phyloP scores from a whole-genome alignment of 2,113 vertebrate genomes.

The Willisornis vidua region DNA sequence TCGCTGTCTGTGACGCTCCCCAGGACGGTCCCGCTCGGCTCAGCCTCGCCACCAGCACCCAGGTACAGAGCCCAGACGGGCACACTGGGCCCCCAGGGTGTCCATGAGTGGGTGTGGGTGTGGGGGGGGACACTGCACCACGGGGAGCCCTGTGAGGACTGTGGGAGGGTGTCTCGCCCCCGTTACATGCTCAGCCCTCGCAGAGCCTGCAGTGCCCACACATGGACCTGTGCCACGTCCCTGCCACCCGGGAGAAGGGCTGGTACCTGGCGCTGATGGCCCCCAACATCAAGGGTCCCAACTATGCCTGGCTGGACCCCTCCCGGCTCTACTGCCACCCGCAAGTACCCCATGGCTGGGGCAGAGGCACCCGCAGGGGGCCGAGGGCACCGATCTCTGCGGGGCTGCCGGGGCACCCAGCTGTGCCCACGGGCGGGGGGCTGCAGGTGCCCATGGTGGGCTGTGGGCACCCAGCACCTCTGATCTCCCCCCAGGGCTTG shows the following conservation, averaged over 20 bases:
- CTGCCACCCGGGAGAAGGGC: slow-evolving; percentile 65
- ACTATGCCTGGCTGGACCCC: slow-evolving; percentile 87
- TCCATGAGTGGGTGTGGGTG: accelerated
- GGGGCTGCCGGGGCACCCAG: not conserved
- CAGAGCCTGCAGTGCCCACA: accelerated
- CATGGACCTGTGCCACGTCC: slow-evolving; percentile 74
- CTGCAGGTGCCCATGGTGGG: not conserved
- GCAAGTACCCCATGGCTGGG: slow-evolving; percentile 67
- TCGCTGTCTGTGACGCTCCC: slow-evolving; percentile 33
- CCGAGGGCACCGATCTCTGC: accelerated
- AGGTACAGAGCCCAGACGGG: not conserved
- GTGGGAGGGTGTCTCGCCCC: accelerated
- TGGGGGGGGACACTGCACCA: accelerated
- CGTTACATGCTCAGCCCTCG: accelerated
- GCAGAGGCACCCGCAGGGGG: accelerated
- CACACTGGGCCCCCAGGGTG: not conserved
- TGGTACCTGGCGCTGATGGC: slow-evolving; percentile 90
- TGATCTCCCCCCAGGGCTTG: slow-evolving; percentile 71
- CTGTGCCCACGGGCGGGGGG: accelerated
- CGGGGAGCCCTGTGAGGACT: accelerated
- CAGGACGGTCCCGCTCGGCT: accelerated
- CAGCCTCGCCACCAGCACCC: not conserved
- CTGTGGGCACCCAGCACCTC: not conserved
- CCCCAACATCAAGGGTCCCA: slow-evolving; percentile 83
- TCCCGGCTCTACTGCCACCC: slow-evolving; percentile 88